These are phyloP conservation scores for Papilio machaon DNA, from an alignment of 1,140 invertebrate species.

Conservation along the genomic window DNA sequence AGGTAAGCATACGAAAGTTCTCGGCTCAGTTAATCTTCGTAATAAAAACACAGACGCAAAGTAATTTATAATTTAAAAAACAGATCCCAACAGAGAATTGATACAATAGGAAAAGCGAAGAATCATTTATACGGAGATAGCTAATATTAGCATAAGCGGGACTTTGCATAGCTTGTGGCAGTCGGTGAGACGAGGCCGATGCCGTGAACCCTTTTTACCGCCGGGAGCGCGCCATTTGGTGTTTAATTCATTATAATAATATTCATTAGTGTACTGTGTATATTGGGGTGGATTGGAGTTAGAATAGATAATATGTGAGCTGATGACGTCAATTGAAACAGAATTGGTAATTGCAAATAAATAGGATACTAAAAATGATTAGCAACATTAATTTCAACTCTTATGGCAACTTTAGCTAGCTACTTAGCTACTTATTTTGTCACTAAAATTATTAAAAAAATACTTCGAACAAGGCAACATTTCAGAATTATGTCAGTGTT, in stretches of 20 bases:
- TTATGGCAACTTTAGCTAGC: too few species aligned
- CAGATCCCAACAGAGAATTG: conserved; percentile 32
- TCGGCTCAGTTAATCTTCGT: background rate
- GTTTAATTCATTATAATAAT: conserved; percentile 47
- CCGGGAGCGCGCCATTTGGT: conserved; percentile 42
- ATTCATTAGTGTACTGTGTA: conserved; percentile 43
- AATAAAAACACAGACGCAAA: conserved; percentile 26
- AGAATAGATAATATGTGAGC: background rate
- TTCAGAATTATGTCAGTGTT: background rate
- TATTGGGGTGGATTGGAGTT: conserved; percentile 26
- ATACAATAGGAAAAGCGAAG: conserved; percentile 40
- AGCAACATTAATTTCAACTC: too few species aligned
- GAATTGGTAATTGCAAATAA: background rate
- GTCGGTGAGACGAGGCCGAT: conserved; percentile 34
- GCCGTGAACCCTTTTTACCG: conserved; percentile 35
- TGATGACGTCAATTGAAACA: background rate
- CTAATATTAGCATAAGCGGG: conserved; percentile 48
- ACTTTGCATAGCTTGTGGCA: conserved; percentile 46
- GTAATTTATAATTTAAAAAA: conserved; percentile 39
- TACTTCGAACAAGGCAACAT: background rate
- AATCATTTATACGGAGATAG: conserved; percentile 44
- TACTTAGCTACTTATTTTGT: too few species aligned
- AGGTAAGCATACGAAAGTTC: background rate
- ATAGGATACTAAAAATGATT: too few species aligned
- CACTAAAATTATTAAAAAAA: too few species aligned